These are phyloP conservation scores for Drosophila orena DNA, from an alignment of 1,140 invertebrate species.

Conservation along the genomic window DNA sequence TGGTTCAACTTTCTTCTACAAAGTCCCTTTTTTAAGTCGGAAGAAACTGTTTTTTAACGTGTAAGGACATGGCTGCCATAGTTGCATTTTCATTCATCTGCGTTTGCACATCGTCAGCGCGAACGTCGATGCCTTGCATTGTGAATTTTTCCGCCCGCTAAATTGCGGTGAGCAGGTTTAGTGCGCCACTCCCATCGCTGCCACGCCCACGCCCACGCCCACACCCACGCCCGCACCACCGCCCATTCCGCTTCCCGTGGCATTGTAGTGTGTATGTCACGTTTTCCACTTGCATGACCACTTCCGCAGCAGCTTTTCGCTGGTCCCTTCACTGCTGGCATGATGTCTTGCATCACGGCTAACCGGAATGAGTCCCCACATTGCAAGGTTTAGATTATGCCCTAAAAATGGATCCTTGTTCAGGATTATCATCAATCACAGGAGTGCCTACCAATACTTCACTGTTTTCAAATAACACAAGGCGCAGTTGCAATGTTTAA, in stretches of 20 bases:
- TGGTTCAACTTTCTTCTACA: too few relatives aligned
- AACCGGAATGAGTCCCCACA: background rate
- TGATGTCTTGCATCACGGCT: constrained; percentile 30
- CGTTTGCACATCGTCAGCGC: constrained; percentile 63
- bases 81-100: constrained; percentile 36
- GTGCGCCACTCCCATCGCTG: background rate
- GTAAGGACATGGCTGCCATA: constrained; percentile 13
- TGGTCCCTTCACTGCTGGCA: constrained; percentile 38
- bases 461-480: too few relatives aligned
- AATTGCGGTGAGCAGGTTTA: constrained; percentile 60
- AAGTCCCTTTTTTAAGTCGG: too few relatives aligned
- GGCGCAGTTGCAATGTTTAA: too few relatives aligned
- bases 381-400: constrained; percentile 9
- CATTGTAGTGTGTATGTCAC: constrained; percentile 23
- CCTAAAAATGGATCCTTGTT: background rate
- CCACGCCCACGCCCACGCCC: too few relatives aligned
- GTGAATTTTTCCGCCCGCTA: constrained; percentile 46
- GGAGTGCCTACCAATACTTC: too few relatives aligned
- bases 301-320: constrained; percentile 54
- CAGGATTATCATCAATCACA: constrained; percentile 1
- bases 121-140: constrained; percentile 40
- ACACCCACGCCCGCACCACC: background rate
- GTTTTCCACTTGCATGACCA: constrained; percentile 55
- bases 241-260: constrained; percentile 1
- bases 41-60: background rate